These are phyloP conservation scores for Perizoma flavofasciatum DNA, from an alignment of 2,888 invertebrate species.

Conservation along the genomic window DNA sequence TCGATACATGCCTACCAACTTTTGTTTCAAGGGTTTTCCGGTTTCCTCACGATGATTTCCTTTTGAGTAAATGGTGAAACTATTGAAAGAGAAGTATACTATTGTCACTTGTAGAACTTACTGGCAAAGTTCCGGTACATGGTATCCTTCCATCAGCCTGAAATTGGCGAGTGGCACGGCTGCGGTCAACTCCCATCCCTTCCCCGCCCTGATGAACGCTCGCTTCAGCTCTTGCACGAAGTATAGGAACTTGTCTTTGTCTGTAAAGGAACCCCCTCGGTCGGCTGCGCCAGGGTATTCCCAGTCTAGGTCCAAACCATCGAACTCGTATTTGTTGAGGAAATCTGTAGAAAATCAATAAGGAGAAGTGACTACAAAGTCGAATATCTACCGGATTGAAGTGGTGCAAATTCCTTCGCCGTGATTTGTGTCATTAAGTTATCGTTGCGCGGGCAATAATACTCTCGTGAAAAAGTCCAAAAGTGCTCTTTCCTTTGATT, in stretches of 20 bases:
- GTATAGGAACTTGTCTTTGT: constrained; percentile 92
- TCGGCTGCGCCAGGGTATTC: constrained; percentile 96
- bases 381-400: too few species aligned
- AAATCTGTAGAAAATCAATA: constrained; percentile 78
- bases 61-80: background rate
- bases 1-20: too few species aligned
- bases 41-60: too few species aligned
- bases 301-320: constrained; percentile 95
- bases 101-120: constrained; percentile 72
- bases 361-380: too few species aligned
- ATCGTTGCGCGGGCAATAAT: too few species aligned
- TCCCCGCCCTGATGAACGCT: constrained; percentile 89
- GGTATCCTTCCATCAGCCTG: constrained; percentile 94
- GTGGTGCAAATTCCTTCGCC: too few species aligned
- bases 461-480: too few species aligned
- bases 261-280: constrained; percentile 92
- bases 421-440: too few species aligned
- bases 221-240: constrained; percentile 92
- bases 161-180: constrained; percentile 95
- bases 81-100: background rate
- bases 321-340: constrained; percentile 90
- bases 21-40: too few species aligned
- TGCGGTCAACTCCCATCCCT: constrained; percentile 94
- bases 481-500: too few species aligned
- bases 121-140: constrained; percentile 95